phyloP scores from a whole-genome alignment of 2,113 vertebrate species.

The Bufo gargarizans region DNA sequence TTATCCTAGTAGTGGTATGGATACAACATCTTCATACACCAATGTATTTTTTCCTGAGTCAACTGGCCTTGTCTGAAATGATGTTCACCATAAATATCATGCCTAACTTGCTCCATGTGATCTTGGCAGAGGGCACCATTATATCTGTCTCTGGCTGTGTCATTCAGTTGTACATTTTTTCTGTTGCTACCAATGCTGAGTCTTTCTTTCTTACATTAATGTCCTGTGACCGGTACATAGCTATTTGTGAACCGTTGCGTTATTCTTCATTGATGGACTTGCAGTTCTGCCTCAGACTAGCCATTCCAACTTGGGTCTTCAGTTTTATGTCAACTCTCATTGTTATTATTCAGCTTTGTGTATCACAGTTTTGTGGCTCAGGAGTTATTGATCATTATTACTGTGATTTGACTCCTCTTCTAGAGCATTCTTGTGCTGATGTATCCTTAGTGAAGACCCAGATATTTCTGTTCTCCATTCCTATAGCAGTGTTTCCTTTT shows the following conservation, averaged over 20 bases:
- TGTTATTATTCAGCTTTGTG: conserved; percentile 59
- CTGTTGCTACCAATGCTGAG: conserved; percentile 60
- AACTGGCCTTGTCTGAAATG: conserved; percentile 43
- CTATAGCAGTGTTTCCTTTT: conserved; percentile 33
- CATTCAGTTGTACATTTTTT: conserved; percentile 60
- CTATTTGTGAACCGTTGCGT: conserved; percentile 57
- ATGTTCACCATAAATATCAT: conserved; percentile 42
- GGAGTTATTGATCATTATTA: conserved; percentile 63
- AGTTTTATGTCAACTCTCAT: conserved; percentile 58
- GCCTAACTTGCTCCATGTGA: conserved; percentile 20
- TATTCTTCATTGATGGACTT: conserved; percentile 53
- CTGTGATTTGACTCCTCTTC: conserved; percentile 62
- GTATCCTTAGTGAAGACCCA: conserved; percentile 5
- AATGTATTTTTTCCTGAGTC: conserved; percentile 50
- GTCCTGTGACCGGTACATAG: conserved; percentile 59
- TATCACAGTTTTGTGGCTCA: conserved; percentile 62
- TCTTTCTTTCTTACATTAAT: conserved; percentile 61
- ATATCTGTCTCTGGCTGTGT: conserved; percentile 57
- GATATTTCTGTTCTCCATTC: conserved; percentile 30
- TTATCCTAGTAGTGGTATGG: neutral
- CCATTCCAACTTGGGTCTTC: conserved; percentile 54
- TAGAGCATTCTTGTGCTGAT: conserved; percentile 49
- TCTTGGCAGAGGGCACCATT: neutral
- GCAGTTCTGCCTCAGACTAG: conserved; percentile 49
- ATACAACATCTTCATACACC: conserved; percentile 18